A percentile compares a stretch with the other conserved stretches of the same genome.
Conservation (phyloP, 1,140 invertebrate species). For the Hyposmocoma kahamanoa region DNA sequence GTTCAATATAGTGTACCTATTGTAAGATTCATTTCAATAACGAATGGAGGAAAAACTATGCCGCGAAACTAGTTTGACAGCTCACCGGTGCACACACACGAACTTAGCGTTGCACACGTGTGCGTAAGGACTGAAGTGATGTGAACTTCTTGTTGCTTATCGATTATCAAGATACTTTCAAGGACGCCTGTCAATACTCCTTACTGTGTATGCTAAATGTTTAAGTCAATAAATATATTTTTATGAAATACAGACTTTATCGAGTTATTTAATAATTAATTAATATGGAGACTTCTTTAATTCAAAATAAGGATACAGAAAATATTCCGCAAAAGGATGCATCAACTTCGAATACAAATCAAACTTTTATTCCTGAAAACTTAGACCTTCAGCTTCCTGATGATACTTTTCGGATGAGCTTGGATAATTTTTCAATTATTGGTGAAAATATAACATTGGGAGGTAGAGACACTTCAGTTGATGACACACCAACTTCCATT, state of each 20-base stretch:
- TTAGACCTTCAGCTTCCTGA: constrained; percentile 52
- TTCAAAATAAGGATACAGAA: too few species aligned
- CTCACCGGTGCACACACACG: constrained; percentile 45
- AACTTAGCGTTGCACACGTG: constrained; percentile 38
- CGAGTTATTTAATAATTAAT: neutral
- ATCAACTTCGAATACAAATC: constrained; percentile 42
- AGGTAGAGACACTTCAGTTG: constrained; percentile 37
- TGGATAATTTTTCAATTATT: constrained; percentile 48
- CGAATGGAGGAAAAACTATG: constrained; percentile 27
- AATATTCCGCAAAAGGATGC: constrained; percentile 9
- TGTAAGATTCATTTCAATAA: too few species aligned
- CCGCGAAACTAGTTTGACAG: constrained; percentile 66
- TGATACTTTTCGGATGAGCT: constrained; percentile 54
- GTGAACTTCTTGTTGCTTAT: constrained; percentile 66
- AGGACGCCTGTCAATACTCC: constrained; percentile 38
- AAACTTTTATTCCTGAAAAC: constrained; percentile 43
- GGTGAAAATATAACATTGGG: constrained; percentile 56
- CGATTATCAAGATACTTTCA: constrained; percentile 68
- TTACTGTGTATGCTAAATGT: constrained; percentile 9
- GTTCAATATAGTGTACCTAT: too few species aligned
- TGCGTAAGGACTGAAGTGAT: constrained; percentile 43
- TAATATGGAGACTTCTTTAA: too few species aligned
- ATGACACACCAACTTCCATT: constrained; percentile 14
- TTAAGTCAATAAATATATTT: constrained; percentile 2
- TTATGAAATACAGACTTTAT: constrained; percentile 4